Evolutionary conservation across 37 sponge, comb jelly and placozoan genomes (phyloP).

Genomic region (Oscarella lobularis): DNA sequence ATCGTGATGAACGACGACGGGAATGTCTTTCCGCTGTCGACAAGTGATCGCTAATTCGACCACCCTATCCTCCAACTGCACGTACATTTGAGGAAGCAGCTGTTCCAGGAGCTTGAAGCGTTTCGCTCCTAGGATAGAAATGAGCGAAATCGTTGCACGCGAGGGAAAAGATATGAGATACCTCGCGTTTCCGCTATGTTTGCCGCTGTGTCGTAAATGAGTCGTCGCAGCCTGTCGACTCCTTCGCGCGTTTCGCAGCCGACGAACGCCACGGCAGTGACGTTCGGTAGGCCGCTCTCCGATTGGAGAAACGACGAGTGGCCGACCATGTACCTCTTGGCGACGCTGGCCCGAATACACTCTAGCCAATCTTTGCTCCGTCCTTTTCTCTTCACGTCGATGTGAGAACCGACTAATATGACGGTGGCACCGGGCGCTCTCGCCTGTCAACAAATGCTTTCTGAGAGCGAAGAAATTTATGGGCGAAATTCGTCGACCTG

Average conservation of each 20-base stretch:
- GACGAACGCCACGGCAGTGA: conserved; percentile 61
- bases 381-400: conserved; percentile 17
- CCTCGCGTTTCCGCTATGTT: conserved; percentile 43
- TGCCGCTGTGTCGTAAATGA: conserved; percentile 63
- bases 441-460: conserved; percentile 21
- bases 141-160: too few relatives aligned
- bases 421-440: conserved; percentile 85
- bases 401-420: conserved; percentile 76
- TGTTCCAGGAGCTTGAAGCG: conserved; percentile 63
- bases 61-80: conserved; percentile 53
- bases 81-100: conserved; percentile 59
- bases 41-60: conserved; percentile 21
- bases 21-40: conserved; percentile 20
- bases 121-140: background rate
- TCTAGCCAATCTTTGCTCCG: background rate
- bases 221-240: conserved; percentile 40
- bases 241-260: conserved; percentile 54
- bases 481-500: conserved; percentile 33
- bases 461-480: background rate
- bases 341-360: background rate
- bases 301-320: conserved; percentile 29
- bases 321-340: conserved; percentile 19
- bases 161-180: too few relatives aligned
- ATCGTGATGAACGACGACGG: conserved; percentile 45
- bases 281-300: conserved; percentile 67